Base-by-base conservation (phyloP, 2,797 vertebrate species). In the Chromis chromis region DNA sequence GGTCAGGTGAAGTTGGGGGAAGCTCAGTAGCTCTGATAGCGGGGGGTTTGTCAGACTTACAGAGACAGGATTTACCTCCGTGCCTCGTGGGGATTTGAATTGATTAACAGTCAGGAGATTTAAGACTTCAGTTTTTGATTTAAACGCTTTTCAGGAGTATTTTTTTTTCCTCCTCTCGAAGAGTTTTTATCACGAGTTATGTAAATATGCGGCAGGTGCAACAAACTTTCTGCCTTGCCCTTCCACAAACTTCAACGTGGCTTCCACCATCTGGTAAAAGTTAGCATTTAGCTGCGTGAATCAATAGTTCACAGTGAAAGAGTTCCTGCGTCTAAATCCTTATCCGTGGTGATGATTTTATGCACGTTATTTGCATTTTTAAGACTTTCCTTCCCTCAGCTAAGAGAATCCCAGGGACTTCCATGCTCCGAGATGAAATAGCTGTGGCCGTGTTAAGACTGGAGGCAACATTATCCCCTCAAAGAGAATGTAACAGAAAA, bases 401-500 rank as follows among this genome's bases (percentile, higher is more conserved):
- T 25, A 21, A 58, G 68, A 57, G 10, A 16, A 31, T 56, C 76
- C 70, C 58, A 65, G 56, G 56, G 67, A 55, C 28, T 57, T 72
- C 19, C 55, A 58, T 19, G 7, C 2, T 40, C 46, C 66, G n/a
- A 62, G 60, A 80, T 67, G 24, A 70, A 50, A 46, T 60, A n/a
- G n/a, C 21, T 36, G 44, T 57, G 48, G 40, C 28, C 6, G 0
- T 57, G 44, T 67, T 70, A 56, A 21, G 60, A 27, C 68, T 21
- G n/a, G 42, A 55, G 65, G 64, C 33, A 16, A 61, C 69, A 65
- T 6, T 40, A 19, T 36, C 48, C 53, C 42, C 48, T 82, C 77
- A 83, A 75, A 79, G 44, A 70, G 71, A 84, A 72, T 74, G 14
- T 0, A 55, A 49, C 24, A 58, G 52, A 78, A n/a, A 31, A 22